A percentile compares a stretch with the other conserved stretches of the same genome.
These are phyloP conservation scores for Epinotia demarniana DNA, from an alignment of 2,888 invertebrate species.

Conservation along the genomic window DNA sequence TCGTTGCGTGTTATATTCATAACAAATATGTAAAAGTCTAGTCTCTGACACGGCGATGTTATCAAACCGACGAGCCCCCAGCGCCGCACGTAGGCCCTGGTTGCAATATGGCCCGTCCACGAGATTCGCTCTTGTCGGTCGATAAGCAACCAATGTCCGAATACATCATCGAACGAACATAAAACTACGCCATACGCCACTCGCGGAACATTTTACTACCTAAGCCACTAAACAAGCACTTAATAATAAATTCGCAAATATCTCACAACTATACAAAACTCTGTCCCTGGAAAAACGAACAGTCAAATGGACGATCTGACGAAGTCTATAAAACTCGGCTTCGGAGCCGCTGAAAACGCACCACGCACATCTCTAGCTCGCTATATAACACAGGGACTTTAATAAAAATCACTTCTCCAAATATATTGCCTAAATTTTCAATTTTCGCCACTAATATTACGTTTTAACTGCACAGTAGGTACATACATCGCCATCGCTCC, in stretches of 20 bases:
- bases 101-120: constrained; percentile 64
- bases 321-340: constrained; percentile 41
- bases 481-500: constrained; percentile 70
- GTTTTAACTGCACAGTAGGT: constrained; percentile 73
- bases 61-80: constrained; percentile 53
- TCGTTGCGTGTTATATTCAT: constrained; percentile 61
- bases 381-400: constrained; percentile 44
- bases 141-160: constrained; percentile 58
- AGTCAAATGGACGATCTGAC: constrained; percentile 61
- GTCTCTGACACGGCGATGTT: constrained; percentile 55
- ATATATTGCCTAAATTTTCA: constrained; percentile 64
- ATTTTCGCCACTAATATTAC: constrained; percentile 72
- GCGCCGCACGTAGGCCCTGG: constrained; percentile 49
- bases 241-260: constrained; percentile 38
- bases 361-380: constrained; percentile 21
- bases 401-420: constrained; percentile 50
- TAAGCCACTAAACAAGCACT: constrained; percentile 41
- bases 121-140: constrained; percentile 58
- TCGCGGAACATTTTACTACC: constrained; percentile 34
- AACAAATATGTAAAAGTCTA: constrained; percentile 59
- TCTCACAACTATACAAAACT: constrained; percentile 43
- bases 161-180: constrained; percentile 49
- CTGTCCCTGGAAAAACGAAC: constrained; percentile 56
- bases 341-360: constrained; percentile 13
- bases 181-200: constrained; percentile 37